Percentiles rank a stretch among this genome's conserved stretches.
These are phyloP conservation scores for Solenopsis invicta DNA, from an alignment of 1,140 invertebrate species.

Conservation along the genomic window DNA sequence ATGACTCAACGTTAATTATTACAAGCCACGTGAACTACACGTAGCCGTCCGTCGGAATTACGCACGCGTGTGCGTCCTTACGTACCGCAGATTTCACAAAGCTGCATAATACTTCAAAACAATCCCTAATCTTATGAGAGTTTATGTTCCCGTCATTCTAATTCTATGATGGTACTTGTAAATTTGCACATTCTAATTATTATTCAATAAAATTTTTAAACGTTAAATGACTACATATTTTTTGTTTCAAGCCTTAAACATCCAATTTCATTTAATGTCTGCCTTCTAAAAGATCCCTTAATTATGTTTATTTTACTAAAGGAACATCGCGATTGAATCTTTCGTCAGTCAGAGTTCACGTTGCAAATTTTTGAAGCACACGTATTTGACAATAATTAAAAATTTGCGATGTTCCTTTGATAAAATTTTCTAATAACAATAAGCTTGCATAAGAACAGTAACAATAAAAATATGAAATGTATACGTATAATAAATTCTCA, in stretches of 20 bases:
- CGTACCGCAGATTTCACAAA: neutral
- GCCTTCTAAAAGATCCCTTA: neutral
- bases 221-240: neutral
- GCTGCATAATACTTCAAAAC: neutral
- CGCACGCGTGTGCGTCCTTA: neutral
- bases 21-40: neutral
- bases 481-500: too few species aligned
- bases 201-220: neutral
- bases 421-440: too few species aligned
- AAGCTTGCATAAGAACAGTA: too few species aligned
- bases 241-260: neutral
- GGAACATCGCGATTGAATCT: neutral
- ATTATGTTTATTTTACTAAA: neutral
- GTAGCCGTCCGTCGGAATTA: neutral
- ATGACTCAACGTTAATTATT: slow-evolving; percentile 25
- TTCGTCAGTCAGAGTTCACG: neutral
- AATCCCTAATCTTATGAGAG: neutral
- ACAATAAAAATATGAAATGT: too few species aligned
- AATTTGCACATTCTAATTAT: neutral
- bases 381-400: too few species aligned
- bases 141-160: neutral
- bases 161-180: neutral
- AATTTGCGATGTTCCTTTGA: too few species aligned
- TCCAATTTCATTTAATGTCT: neutral
- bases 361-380: too few species aligned